These are phyloP conservation scores for Solenodon paradoxus DNA, from an alignment of 2,113 vertebrate species.

Conservation along the genomic window DNA sequence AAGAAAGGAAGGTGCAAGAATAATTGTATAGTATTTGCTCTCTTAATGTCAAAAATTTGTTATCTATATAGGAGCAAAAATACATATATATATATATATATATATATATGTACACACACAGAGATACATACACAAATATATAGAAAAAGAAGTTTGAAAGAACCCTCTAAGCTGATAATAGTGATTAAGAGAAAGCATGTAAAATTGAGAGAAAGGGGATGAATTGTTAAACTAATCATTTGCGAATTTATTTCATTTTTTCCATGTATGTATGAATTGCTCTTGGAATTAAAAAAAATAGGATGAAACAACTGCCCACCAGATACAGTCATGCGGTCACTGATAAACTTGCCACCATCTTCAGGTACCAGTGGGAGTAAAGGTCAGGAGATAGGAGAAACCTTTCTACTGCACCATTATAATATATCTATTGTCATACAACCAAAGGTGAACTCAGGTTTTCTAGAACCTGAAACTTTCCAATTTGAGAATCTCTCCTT, in stretches of 20 bases:
- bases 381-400: neutral
- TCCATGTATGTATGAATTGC: neutral
- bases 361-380: neutral
- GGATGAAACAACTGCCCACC: neutral
- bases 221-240: no score
- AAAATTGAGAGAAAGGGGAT: neutral
- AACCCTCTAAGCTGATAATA: neutral
- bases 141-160: neutral
- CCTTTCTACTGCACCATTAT: neutral
- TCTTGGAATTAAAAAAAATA: neutral
- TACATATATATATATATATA: neutral
- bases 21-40: neutral
- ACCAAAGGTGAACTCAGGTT: neutral
- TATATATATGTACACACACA: neutral
- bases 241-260: no score
- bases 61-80: neutral
- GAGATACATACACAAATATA: neutral
- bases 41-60: neutral
- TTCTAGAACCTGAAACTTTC: neutral
- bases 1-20: neutral
- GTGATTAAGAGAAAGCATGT: neutral
- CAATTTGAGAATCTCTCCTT: neutral
- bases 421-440: neutral
- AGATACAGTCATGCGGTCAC: neutral
- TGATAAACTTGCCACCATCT: neutral